Evolutionary conservation across 2,113 vertebrate genomes (phyloP).

Genomic region (Serilophus lunatus): DNA sequence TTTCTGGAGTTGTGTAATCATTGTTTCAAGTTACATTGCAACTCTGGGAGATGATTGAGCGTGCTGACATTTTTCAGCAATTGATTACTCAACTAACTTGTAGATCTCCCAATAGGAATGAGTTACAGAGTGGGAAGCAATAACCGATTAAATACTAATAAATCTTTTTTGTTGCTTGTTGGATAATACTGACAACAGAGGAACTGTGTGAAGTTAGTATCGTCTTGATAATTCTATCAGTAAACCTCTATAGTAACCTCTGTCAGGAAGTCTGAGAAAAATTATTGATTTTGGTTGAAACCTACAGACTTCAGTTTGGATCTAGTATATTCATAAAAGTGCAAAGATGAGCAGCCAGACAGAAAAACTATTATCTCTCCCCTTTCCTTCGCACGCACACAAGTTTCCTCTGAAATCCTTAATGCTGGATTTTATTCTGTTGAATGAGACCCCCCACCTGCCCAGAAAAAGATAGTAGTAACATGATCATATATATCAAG

Average conservation of each 20-base stretch:
- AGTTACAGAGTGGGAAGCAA: background rate
- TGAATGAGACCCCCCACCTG: background rate
- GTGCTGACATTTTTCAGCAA: constrained; percentile 38
- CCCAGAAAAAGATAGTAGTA: background rate
- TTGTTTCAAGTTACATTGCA: constrained; percentile 30
- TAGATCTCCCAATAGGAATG: background rate
- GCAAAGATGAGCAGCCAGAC: background rate
- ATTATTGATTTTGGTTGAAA: background rate
- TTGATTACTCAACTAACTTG: background rate
- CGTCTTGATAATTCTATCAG: too few species aligned
- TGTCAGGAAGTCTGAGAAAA: background rate
- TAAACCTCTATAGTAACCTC: background rate
- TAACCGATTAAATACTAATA: background rate
- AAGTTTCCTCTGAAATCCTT: background rate
- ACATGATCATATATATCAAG: background rate
- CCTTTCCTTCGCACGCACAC: background rate
- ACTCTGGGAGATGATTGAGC: constrained; percentile 1
- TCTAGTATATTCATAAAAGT: background rate
- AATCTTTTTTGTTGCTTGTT: background rate
- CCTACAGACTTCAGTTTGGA: background rate
- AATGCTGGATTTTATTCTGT: background rate
- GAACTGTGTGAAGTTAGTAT: background rate
- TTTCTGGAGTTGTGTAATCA: constrained; percentile 34
- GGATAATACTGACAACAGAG: background rate
- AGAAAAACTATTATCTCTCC: background rate